phyloP scores from a whole-genome alignment of 2,888 invertebrate species.

The Onchidella celtica region DNA sequence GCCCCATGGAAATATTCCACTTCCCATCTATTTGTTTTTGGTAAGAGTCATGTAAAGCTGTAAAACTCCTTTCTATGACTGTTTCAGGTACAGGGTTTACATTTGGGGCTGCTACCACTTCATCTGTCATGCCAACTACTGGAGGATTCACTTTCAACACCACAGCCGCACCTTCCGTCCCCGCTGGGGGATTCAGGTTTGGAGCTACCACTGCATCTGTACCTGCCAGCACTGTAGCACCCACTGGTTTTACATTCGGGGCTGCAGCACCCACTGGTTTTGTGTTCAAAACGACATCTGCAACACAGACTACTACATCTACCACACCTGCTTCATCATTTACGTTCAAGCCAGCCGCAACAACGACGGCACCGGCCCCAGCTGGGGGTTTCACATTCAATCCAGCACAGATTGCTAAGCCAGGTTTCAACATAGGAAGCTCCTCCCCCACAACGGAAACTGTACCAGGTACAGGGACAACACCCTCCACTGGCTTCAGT shows the following conservation, averaged over 20 bases:
- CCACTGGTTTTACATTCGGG: constrained; percentile 34
- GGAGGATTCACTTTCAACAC: constrained; percentile 28
- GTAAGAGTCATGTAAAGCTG: too few relatives aligned
- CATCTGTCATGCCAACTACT: constrained; percentile 41
- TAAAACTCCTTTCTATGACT: too few relatives aligned
- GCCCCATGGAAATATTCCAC: too few relatives aligned
- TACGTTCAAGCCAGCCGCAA: background rate
- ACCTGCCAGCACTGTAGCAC: constrained; percentile 6
- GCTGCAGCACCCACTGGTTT: constrained; percentile 17
- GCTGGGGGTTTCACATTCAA: background rate
- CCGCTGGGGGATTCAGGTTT: constrained; percentile 56
- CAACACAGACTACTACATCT: background rate
- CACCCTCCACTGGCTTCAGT: constrained; percentile 27
- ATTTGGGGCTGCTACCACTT: constrained; percentile 52
- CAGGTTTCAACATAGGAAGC: background rate
- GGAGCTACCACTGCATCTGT: constrained; percentile 39
- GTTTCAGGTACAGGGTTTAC: constrained; percentile 53
- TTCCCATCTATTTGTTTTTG: too few relatives aligned
- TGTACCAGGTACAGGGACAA: background rate
- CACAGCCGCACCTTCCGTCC: constrained; percentile 12
- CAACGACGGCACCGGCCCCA: background rate
- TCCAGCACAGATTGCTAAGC: constrained; percentile 1
- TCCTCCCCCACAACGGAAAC: background rate
- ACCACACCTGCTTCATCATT: background rate
- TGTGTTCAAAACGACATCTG: background rate